Base-by-base conservation (phyloP, 2,888 invertebrate species). In the Apamea crenata region DNA sequence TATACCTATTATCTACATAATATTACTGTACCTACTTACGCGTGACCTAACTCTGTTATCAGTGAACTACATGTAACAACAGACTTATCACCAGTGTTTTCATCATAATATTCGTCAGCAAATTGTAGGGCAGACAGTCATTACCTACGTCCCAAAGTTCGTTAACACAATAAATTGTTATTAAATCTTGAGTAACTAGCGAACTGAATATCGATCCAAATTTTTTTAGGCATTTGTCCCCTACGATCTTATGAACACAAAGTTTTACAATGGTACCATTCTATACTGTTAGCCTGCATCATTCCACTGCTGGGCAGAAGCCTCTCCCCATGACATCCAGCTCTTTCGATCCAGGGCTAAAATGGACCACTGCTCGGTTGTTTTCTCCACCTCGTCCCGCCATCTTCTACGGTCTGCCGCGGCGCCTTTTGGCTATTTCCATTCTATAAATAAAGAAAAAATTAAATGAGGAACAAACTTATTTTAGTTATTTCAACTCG, bases 21-120 rank as follows among this genome's bases (percentile, higher is more conserved):
- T 53, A 53, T 21, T 53, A 21, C 16, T 69, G 25, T 44, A 18
- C 8, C 12, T 40, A 63, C 32, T 18, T 10, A 21, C 5, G 18
- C 6, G 18, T 66, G 66, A 78, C 29, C 25, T 40, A 65, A 44
- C 16, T 1, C 12, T 32, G 32, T 21, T 80, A 78, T 78, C 78
- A 69, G 40, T 59, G 8, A 66, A 56, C 21, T 36, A 10, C 32
- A 76, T 40, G 25, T 50, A 25, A 32, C 8, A 2, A 40, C 21
- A 40, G 29, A 65, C 29, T 44, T 80, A 69, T 50, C 80, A 67
- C 18, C 1, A 40, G 1, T 78, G 47, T 78, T 59, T 67, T 40
- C 56, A 78, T 44, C 44, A 59, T 56, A 70, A 36, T 36, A 78
- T 40, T 67, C 5, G 25, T 56, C 3, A 67, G 4, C 25, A 47